A percentile compares a stretch with the other conserved stretches of the same genome.
Conservation (phyloP, 2,797 vertebrate species). For the Salmo trutta region DNA sequence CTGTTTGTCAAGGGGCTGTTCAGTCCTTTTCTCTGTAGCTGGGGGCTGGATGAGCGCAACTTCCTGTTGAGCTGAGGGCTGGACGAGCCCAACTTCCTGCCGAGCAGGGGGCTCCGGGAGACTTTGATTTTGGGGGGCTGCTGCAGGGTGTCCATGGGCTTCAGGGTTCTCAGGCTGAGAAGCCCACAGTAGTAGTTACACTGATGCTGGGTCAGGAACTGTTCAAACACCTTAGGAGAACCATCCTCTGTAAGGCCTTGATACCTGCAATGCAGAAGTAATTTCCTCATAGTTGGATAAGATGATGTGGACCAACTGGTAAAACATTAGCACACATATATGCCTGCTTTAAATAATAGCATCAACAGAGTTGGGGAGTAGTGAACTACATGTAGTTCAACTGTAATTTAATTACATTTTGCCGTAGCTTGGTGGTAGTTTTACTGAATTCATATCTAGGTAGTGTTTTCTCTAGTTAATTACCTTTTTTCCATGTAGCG, state of each 20-base stretch:
- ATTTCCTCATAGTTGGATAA: constrained; percentile 7
- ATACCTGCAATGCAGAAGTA: constrained; percentile 78
- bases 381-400: too few species aligned
- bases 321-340: neutral
- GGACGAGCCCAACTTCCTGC: constrained; percentile 83
- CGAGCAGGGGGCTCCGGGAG: constrained; percentile 85
- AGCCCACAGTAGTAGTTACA: constrained; percentile 91
- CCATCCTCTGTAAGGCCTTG: constrained; percentile 90
- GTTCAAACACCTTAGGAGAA: constrained; percentile 85
- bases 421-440: too few species aligned
- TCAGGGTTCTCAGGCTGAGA: constrained; percentile 81
- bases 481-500: too few species aligned
- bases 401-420: too few species aligned
- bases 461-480: too few species aligned
- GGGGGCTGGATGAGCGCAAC: constrained; percentile 86
- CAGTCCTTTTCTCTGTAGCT: constrained; percentile 84
- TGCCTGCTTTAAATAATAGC: too few species aligned
- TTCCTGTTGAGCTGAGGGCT: constrained; percentile 91
- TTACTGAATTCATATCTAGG: too few species aligned
- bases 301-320: constrained; percentile 11
- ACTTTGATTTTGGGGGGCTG: constrained; percentile 83
- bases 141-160: constrained; percentile 76
- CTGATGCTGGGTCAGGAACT: constrained; percentile 83
- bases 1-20: constrained; percentile 78
- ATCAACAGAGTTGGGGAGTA: too few species aligned